These are phyloP conservation scores for Cossypha polioptera DNA, from an alignment of 2,797 vertebrate species.

Conservation along the genomic window DNA sequence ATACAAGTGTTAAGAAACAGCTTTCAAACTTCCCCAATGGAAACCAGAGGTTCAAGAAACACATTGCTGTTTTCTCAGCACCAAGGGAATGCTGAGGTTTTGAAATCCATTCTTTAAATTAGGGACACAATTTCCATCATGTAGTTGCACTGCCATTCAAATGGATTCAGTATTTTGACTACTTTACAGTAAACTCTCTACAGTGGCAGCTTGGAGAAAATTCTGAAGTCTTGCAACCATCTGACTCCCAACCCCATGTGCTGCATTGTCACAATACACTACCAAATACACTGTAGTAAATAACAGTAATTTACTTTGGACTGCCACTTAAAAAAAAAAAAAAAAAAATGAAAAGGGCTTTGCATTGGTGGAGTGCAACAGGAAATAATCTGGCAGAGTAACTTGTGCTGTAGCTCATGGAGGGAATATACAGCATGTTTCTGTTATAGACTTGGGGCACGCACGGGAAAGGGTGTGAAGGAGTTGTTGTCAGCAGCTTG, in stretches of 20 bases:
- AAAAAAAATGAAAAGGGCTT: neutral
- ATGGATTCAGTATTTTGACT: neutral
- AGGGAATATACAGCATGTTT: neutral
- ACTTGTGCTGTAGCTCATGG: neutral
- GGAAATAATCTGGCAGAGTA: conserved; percentile 31
- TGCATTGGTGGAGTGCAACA: neutral
- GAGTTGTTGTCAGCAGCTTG: conserved; percentile 49
- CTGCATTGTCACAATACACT: neutral
- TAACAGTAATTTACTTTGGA: neutral
- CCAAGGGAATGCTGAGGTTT: neutral
- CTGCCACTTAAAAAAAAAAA: neutral
- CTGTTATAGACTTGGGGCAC: neutral
- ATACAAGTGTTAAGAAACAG: neutral
- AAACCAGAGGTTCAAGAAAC: neutral
- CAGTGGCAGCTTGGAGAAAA: neutral
- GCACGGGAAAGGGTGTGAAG: conserved; percentile 10
- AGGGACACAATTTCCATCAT: neutral
- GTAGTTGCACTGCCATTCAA: neutral
- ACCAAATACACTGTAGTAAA: neutral
- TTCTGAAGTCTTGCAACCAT: neutral
- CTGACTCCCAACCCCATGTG: neutral
- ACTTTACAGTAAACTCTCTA: neutral
- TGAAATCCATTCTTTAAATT: neutral
- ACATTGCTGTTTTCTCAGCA: neutral
- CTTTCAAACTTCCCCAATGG: neutral